phyloP scores from a whole-genome alignment of 2,797 vertebrate species.

The Cuniculus paca region DNA sequence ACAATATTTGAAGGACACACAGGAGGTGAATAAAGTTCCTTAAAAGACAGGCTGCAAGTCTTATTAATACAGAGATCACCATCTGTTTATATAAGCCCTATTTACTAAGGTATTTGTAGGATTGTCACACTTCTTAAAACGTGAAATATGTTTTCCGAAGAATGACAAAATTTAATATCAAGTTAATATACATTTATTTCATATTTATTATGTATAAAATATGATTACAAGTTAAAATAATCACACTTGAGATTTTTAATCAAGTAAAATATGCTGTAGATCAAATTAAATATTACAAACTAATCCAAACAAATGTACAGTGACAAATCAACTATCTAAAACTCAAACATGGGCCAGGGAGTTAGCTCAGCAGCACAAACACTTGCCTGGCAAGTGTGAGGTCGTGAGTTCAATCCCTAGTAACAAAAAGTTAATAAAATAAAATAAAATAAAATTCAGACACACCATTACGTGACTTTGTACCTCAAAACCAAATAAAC shows the following conservation, averaged over 20 bases:
- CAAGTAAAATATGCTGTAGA: conserved; percentile 58
- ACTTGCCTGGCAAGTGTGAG: no score
- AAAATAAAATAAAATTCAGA: conserved; percentile 1
- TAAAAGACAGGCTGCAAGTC: neutral
- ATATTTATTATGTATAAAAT: conserved; percentile 34
- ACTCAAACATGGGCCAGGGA: neutral
- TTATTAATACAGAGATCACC: conserved; percentile 33
- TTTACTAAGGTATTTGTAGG: neutral
- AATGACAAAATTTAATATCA: neutral
- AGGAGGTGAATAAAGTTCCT: neutral
- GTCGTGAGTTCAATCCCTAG: no score
- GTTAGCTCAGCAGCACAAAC: no score
- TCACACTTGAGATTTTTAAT: conserved; percentile 56
- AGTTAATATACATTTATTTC: neutral
- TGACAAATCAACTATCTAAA: neutral
- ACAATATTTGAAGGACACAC: neutral
- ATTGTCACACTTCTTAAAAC: conserved; percentile 53
- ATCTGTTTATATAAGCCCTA: neutral
- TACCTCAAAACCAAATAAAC: conserved; percentile 2
- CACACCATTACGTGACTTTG: neutral
- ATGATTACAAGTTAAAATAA: conserved; percentile 47
- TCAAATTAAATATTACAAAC: conserved; percentile 48
- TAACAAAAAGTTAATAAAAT: no score
- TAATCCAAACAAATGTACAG: neutral
- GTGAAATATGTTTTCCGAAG: conserved; percentile 3